phyloP scores from a whole-genome alignment of 2,797 vertebrate genomes.

The Cephalopachus bancanus region DNA sequence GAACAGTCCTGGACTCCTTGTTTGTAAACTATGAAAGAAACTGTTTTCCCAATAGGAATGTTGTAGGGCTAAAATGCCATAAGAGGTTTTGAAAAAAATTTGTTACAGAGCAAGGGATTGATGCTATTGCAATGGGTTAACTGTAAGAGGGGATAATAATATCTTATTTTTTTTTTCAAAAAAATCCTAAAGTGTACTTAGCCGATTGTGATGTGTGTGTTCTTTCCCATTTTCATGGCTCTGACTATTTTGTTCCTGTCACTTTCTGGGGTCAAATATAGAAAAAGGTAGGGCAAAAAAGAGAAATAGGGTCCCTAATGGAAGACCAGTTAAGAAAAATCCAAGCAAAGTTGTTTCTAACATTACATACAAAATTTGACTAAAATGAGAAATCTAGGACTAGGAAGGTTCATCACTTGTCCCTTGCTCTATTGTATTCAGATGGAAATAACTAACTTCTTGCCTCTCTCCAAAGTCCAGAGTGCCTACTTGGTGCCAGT shows the following conservation, averaged over 20 bases:
- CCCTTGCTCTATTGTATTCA: not conserved
- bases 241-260: slow-evolving; percentile 18
- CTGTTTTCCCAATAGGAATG: not conserved
- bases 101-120: not conserved
- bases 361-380: not conserved
- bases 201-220: not conserved
- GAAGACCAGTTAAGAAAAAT: not conserved
- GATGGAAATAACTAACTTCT: not conserved
- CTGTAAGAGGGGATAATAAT: not conserved
- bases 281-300: not conserved
- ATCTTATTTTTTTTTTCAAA: not conserved
- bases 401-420: not conserved
- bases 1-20: not conserved
- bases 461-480: not conserved
- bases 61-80: not conserved
- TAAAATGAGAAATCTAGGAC: not conserved
- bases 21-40: not conserved
- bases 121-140: not conserved
- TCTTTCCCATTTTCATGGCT: not conserved
- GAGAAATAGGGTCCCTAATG: not conserved
- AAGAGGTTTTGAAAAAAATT: slow-evolving; percentile 21
- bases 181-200: not conserved
- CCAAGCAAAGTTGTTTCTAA: not conserved
- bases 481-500: not conserved
- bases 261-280: slow-evolving; percentile 19